Conservation (phyloP, 2,888 invertebrate species). For the Meloe dianella region DNA sequence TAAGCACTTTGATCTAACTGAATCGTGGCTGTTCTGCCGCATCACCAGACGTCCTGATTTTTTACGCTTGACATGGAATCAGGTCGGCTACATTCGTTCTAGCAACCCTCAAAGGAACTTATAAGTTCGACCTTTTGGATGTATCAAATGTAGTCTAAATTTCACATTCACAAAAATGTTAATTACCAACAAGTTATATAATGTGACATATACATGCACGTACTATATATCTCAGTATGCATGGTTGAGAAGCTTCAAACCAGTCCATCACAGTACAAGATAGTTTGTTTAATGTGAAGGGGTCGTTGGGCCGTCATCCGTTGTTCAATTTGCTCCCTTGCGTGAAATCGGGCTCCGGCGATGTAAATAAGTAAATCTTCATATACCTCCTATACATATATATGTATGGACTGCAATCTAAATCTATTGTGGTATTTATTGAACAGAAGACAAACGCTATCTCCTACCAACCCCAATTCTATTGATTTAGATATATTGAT, state of each 20-base stretch:
- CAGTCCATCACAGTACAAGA: background rate
- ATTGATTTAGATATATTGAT: conserved; percentile 35
- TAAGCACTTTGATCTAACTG: conserved; percentile 1
- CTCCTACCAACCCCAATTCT: conserved; percentile 37
- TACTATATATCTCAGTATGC: background rate
- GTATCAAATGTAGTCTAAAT: background rate
- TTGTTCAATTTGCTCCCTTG: background rate
- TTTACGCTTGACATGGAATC: background rate
- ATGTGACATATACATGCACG: background rate
- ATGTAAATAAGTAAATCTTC: conserved; percentile 34
- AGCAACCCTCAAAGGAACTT: background rate
- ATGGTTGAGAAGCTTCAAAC: background rate
- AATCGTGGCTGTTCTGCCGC: conserved; percentile 4
- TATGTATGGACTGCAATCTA: conserved; percentile 40
- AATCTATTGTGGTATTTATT: conserved; percentile 42
- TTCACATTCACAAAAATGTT: background rate
- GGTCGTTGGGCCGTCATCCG: background rate
- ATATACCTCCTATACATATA: conserved; percentile 38
- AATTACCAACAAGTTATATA: background rate
- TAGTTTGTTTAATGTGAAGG: background rate
- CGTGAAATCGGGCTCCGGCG: background rate
- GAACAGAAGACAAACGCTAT: conserved; percentile 38
- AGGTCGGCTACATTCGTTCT: background rate
- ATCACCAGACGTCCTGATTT: background rate
- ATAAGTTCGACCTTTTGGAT: background rate